Evolutionary conservation across 2,888 invertebrate species (phyloP).

Genomic region (Dryadula phaetusa): DNA sequence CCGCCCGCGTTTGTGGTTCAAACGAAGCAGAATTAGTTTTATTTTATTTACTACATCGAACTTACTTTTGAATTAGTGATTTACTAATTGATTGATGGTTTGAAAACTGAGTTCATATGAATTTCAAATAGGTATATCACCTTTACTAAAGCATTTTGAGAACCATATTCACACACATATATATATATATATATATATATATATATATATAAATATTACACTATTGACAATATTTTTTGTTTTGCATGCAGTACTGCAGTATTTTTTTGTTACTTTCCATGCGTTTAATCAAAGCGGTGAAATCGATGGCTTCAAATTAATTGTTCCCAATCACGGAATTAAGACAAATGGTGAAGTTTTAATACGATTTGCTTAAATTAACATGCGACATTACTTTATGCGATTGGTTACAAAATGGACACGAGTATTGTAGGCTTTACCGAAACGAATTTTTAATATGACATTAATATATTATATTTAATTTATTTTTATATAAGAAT

Average conservation of each 20-base stretch:
- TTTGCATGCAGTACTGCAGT: constrained; percentile 27
- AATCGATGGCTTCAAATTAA: constrained; percentile 44
- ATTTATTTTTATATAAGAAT: too few species aligned
- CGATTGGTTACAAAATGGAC: constrained; percentile 13
- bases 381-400: constrained; percentile 18
- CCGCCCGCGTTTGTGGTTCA: constrained; percentile 37
- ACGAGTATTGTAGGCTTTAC: neutral
- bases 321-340: constrained; percentile 45
- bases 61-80: neutral
- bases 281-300: constrained; percentile 24
- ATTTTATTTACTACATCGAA: constrained; percentile 11
- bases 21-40: constrained; percentile 29
- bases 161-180: too few species aligned
- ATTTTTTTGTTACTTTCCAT: constrained; percentile 33
- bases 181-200: too few species aligned
- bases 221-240: too few species aligned
- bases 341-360: constrained; percentile 41
- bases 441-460: neutral
- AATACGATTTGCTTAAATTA: constrained; percentile 35
- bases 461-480: too few species aligned
- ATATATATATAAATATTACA: too few species aligned
- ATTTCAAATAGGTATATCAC: too few species aligned
- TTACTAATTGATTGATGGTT: neutral
- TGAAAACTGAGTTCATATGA: neutral
- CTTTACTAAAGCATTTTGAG: too few species aligned